Percentiles rank a stretch among this genome's conserved stretches.
phyloP scores from a whole-genome alignment of 2,113 vertebrate species.

The Triplophysa dalaica region DNA sequence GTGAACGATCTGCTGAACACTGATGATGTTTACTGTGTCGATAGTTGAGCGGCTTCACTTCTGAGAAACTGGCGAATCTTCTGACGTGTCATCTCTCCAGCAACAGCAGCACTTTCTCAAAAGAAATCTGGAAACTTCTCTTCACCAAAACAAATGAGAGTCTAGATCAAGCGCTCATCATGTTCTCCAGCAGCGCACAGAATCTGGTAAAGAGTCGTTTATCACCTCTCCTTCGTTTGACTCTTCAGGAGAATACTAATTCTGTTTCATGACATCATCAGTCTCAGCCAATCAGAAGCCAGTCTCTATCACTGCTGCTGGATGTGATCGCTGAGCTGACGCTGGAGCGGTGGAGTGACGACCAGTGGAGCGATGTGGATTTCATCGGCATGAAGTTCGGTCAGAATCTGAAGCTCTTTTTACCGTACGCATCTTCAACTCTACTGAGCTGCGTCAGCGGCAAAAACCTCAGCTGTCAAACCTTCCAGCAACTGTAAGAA shows the following conservation, averaged over 20 bases:
- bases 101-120: conserved; percentile 57
- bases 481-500: conserved; percentile 68
- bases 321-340: conserved; percentile 40
- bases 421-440: conserved; percentile 55
- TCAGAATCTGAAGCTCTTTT: conserved; percentile 54
- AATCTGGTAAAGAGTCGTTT: not conserved
- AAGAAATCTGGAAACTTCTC: conserved; percentile 67
- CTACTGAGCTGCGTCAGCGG: conserved; percentile 66
- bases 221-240: not conserved
- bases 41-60: conserved; percentile 64
- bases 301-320: conserved; percentile 11
- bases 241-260: not conserved
- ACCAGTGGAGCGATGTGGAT: not conserved
- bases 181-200: conserved; percentile 55
- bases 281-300: conserved; percentile 14
- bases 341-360: conserved; percentile 13
- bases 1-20: not conserved
- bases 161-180: conserved; percentile 66
- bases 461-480: conserved; percentile 68
- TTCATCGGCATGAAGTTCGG: conserved; percentile 62
- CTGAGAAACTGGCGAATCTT: conserved; percentile 61
- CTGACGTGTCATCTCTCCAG: conserved; percentile 64
- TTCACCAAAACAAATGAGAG: conserved; percentile 57
- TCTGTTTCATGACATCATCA: conserved; percentile 2
- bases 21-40: not conserved